Evolutionary conservation across 2,888 invertebrate genomes (phyloP).

Genomic region (Hipparchia semele): DNA sequence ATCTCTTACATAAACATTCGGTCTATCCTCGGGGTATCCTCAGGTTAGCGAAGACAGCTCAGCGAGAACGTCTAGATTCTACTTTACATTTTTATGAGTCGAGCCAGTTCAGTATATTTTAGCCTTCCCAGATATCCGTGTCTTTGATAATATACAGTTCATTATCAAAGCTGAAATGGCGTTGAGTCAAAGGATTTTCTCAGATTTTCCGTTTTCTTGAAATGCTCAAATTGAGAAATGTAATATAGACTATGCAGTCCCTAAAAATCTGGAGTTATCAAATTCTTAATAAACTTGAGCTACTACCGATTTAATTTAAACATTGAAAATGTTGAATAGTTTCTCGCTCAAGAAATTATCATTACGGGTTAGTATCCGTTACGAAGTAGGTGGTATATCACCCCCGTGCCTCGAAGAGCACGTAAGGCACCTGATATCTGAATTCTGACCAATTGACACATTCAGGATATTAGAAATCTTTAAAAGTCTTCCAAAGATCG

Average conservation of each 20-base stretch:
- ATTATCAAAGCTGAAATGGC: slow-evolving; percentile 17
- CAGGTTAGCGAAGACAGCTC: slow-evolving; percentile 37
- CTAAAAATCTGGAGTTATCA: not conserved
- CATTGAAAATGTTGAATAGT: not conserved
- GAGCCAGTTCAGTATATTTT: slow-evolving; percentile 30
- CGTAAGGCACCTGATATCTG: too few species aligned
- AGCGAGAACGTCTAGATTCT: slow-evolving; percentile 29
- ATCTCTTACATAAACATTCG: slow-evolving; percentile 34
- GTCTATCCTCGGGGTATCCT: slow-evolving; percentile 25
- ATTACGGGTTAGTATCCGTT: too few species aligned
- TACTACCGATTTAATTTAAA: not conserved
- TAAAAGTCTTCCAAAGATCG: too few species aligned
- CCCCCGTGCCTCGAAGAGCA: too few species aligned
- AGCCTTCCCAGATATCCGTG: slow-evolving; percentile 24
- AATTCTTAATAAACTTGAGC: not conserved
- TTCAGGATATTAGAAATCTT: too few species aligned
- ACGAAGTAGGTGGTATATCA: too few species aligned
- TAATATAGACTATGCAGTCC: not conserved
- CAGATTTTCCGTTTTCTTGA: not conserved
- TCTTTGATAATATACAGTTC: slow-evolving; percentile 30
- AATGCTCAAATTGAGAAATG: not conserved
- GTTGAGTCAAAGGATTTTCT: not conserved
- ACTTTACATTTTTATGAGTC: slow-evolving; percentile 39
- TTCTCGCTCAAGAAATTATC: too few species aligned
- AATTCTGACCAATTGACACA: too few species aligned